Evolutionary conservation across 92 coral and sea anemone species (phyloP).

Genomic region (Zoanthus sansibaricus): DNA sequence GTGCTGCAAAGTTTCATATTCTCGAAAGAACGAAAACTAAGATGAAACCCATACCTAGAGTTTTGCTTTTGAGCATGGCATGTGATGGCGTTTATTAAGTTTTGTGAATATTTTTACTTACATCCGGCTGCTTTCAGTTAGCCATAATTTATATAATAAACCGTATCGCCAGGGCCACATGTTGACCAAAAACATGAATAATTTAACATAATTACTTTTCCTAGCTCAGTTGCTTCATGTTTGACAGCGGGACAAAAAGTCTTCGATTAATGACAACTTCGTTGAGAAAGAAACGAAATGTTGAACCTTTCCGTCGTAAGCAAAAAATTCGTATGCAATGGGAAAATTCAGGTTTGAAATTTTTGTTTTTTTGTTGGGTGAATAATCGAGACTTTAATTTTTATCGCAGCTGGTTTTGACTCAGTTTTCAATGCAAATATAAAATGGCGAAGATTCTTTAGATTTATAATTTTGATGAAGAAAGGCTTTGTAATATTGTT

Average conservation of each 20-base stretch:
- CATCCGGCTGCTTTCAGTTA: too few relatives aligned
- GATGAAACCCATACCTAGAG: too few relatives aligned
- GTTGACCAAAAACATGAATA: slow-evolving; percentile 32
- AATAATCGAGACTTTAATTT: neutral
- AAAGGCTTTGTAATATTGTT: neutral
- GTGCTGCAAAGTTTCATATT: too few relatives aligned
- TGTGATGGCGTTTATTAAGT: too few relatives aligned
- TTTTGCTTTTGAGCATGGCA: too few relatives aligned
- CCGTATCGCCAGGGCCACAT: slow-evolving; percentile 8
- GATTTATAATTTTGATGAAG: neutral
- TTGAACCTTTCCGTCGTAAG: slow-evolving; percentile 76
- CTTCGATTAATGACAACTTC: neutral
- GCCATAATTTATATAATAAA: neutral
- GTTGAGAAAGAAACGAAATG: slow-evolving; percentile 51
- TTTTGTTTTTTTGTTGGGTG: neutral
- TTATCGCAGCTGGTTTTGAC: slow-evolving; percentile 29
- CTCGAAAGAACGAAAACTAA: too few relatives aligned
- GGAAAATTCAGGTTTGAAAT: slow-evolving; percentile 75
- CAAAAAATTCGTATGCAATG: slow-evolving; percentile 84
- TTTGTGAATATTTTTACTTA: too few relatives aligned
- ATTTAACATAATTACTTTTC: slow-evolving; percentile 30
- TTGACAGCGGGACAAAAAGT: neutral
- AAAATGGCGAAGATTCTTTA: slow-evolving; percentile 1
- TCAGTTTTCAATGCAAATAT: slow-evolving; percentile 12
- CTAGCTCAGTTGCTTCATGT: slow-evolving; percentile 14